Evolutionary conservation across 2,797 vertebrate species (phyloP), one percentile per base, ranked within the genome.

Genomic region (Catostomus latipinnis): DNA sequence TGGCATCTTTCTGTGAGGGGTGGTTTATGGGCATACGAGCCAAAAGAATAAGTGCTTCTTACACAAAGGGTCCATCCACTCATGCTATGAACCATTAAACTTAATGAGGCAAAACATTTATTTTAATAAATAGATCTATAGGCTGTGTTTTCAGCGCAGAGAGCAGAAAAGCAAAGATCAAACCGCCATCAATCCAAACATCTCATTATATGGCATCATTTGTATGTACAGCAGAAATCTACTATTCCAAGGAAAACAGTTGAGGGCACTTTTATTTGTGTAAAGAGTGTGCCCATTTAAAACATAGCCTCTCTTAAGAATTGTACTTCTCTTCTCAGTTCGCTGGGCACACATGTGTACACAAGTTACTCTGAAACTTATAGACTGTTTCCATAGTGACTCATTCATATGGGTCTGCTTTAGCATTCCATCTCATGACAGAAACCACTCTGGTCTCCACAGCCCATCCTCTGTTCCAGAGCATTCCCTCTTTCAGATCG

Each of bases 341-440:
- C 16, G 63, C 62, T 75, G 61, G 79, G 53, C 73, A 61, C 66
- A 67, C 68, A 80, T 54, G 81, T 84, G 77, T 75, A 86, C 81
- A 82, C 80, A 82, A 86, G 74, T 75, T 82, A 80, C 82, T 62
- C 56, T 67, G 70, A 73, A 71, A 72, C 63, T 18, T 75, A 73
- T 80, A 9, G 61, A 62, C 80, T 78, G 82, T 86, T 83, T 80
- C 85, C 79, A 87, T 82, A 81, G 76, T 75, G 65, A 85, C 80
- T 80, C 75, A 82, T 83, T 83, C 73, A 77, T 77, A 73, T 85
- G 83, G 76, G 70, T 68, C 53, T 68, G 81, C 50, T 85, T 63
- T 68, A 82, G 80, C 83, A 83, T 87, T 85, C 83, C 82, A 82
- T 75, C 71, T 85, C 81, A 86, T 78, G 82, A 83, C 81, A 85